Evolutionary conservation across 2,888 invertebrate genomes (phyloP).

Genomic region (Nomada fabriciana): DNA sequence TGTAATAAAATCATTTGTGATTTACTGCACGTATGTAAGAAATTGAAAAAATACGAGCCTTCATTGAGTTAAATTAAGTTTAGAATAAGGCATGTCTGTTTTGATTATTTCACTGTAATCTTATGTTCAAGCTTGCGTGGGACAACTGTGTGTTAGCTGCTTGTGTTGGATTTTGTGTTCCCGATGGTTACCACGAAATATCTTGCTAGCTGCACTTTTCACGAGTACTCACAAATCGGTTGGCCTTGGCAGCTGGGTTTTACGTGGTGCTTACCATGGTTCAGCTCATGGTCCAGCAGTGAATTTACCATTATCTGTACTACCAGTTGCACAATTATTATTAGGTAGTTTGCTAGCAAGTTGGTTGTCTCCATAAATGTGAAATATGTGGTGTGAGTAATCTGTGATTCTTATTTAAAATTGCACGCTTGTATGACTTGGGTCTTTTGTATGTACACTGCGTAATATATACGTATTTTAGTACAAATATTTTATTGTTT

Average conservation of each 20-base stretch:
- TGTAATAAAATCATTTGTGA: background rate
- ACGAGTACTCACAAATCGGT: slow-evolving; percentile 82
- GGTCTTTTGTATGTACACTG: background rate
- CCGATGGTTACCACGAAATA: slow-evolving; percentile 79
- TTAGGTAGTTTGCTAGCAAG: slow-evolving; percentile 81
- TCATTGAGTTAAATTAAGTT: background rate
- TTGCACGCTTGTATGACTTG: slow-evolving; percentile 5
- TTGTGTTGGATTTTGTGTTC: slow-evolving; percentile 81
- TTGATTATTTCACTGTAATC: slow-evolving; percentile 11
- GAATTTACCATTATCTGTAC: slow-evolving; percentile 80
- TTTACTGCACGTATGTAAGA: slow-evolving; percentile 12
- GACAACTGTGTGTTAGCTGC: slow-evolving; percentile 79
- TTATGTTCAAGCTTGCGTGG: slow-evolving; percentile 78
- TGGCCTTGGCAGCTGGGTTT: slow-evolving; percentile 81
- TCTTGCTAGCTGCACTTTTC: slow-evolving; percentile 79
- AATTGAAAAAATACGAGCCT: background rate
- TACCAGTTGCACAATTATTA: slow-evolving; percentile 81
- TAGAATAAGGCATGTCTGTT: background rate
- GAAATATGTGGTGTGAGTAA: slow-evolving; percentile 13
- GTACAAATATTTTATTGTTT: background rate
- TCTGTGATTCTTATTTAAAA: slow-evolving; percentile 13
- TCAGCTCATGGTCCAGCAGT: slow-evolving; percentile 79
- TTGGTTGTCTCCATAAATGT: slow-evolving; percentile 77
- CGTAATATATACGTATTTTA: background rate
- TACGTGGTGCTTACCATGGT: slow-evolving; percentile 81